These are phyloP conservation scores for Sinopyrophorus schimmeli DNA, from an alignment of 2,888 invertebrate genomes.

Conservation along the genomic window DNA sequence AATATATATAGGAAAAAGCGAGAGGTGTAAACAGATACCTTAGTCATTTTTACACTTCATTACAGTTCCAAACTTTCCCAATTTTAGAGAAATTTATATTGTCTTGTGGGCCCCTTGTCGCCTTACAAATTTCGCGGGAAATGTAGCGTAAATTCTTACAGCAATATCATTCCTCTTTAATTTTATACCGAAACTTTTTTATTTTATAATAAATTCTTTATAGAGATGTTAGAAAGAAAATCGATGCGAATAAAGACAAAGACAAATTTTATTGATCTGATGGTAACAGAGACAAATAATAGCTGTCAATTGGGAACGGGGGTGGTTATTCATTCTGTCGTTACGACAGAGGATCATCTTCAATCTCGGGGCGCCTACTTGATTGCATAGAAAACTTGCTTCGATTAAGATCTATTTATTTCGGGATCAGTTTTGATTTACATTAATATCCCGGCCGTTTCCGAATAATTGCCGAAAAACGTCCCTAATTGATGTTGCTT, in stretches of 20 bases:
- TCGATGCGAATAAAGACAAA: conserved; percentile 24
- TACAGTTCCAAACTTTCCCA: conserved; percentile 50
- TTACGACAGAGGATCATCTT: conserved; percentile 29
- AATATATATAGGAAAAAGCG: too few relatives aligned
- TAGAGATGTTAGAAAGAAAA: conserved; percentile 16
- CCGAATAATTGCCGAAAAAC: background rate
- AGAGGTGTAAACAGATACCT: conserved; percentile 46
- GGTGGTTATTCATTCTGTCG: conserved; percentile 35
- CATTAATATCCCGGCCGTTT: background rate
- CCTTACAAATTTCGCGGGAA: conserved; percentile 41
- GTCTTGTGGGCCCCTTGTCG: conserved; percentile 42
- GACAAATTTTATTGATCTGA: conserved; percentile 27
- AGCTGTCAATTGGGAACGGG: conserved; percentile 29
- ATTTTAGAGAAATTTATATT: conserved; percentile 47
- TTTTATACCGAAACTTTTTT: conserved; percentile 26
- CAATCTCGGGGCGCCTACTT: conserved; percentile 29
- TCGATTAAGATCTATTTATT: conserved; percentile 26
- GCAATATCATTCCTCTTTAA: conserved; percentile 23
- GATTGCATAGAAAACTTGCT: conserved; percentile 24
- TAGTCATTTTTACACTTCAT: conserved; percentile 50
- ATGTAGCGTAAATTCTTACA: conserved; percentile 42
- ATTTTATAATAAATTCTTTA: conserved; percentile 9
- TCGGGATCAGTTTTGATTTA: conserved; percentile 16
- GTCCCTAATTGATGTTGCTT: background rate
- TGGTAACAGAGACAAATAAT: conserved; percentile 31